phyloP scores from a whole-genome alignment of 2,888 invertebrate species.

The Tigriopus californicus region DNA sequence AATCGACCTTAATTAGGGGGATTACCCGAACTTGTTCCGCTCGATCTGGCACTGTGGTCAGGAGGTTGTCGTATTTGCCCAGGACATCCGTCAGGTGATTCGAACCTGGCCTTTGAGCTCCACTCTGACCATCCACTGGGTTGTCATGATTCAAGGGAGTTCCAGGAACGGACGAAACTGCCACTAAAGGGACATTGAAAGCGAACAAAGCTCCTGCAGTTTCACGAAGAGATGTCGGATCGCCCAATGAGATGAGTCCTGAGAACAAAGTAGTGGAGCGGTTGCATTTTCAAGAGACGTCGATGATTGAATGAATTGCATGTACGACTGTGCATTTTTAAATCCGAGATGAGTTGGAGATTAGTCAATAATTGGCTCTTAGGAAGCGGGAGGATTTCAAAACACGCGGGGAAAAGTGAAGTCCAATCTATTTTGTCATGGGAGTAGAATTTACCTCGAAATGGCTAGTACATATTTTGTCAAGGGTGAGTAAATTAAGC shows the following conservation, averaged over 20 bases:
- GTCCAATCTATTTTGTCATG: too few species aligned
- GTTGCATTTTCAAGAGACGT: neutral
- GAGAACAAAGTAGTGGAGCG: neutral
- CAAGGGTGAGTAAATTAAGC: too few species aligned
- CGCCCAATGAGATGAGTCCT: conserved; percentile 13
- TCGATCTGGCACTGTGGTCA: conserved; percentile 14
- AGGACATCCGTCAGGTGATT: too few species aligned
- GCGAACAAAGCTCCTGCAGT: conserved; percentile 10
- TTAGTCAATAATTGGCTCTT: too few species aligned
- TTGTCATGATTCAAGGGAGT: neutral
- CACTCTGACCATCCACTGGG: neutral
- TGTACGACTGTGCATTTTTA: too few species aligned
- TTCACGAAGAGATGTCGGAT: neutral
- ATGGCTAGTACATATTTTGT: too few species aligned
- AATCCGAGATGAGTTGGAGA: too few species aligned
- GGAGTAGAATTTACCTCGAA: too few species aligned
- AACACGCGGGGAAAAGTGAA: too few species aligned
- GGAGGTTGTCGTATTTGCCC: neutral
- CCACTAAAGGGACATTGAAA: conserved; percentile 9
- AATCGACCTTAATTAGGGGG: too few species aligned
- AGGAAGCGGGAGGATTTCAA: too few species aligned
- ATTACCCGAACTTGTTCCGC: conserved; percentile 14
- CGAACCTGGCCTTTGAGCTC: neutral
- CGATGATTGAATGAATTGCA: too few species aligned
- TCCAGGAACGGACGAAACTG: neutral